Evolutionary conservation across 2,797 vertebrate species (phyloP).

Genomic region (Coreius guichenoti): DNA sequence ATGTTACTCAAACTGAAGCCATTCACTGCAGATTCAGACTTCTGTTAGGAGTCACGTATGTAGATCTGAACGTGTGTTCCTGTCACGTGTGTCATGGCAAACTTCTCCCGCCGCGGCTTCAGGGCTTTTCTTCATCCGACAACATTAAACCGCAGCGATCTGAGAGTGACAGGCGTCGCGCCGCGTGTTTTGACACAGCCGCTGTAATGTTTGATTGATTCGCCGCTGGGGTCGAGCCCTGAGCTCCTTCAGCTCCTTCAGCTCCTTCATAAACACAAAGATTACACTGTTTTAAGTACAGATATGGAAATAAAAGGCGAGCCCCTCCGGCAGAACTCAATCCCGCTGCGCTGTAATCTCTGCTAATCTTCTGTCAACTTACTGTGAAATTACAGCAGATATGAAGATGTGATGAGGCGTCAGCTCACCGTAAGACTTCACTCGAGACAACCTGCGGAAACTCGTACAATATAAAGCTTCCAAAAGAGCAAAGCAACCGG

Average conservation of each 20-base stretch:
- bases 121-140: neutral
- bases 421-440: too few species aligned
- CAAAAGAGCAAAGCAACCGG: too few species aligned
- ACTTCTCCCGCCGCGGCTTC: neutral
- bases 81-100: neutral
- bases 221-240: neutral
- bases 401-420: neutral
- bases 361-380: neutral
- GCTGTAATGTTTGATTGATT: neutral
- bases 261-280: neutral
- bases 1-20: too few species aligned
- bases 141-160: neutral
- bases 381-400: neutral
- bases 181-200: neutral
- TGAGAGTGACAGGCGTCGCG: neutral
- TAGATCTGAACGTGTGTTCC: too few species aligned
- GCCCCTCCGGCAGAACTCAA: neutral
- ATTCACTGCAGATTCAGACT: too few species aligned
- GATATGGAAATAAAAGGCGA: neutral
- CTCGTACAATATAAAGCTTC: too few species aligned
- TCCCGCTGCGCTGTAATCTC: neutral
- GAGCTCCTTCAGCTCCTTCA: neutral
- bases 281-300: slow-evolving; percentile 11
- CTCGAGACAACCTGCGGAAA: too few species aligned
- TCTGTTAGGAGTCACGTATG: neutral